These are phyloP conservation scores for Lethenteron camtschaticum DNA, from an alignment of 2,113 vertebrate genomes.

Conservation along the genomic window DNA sequence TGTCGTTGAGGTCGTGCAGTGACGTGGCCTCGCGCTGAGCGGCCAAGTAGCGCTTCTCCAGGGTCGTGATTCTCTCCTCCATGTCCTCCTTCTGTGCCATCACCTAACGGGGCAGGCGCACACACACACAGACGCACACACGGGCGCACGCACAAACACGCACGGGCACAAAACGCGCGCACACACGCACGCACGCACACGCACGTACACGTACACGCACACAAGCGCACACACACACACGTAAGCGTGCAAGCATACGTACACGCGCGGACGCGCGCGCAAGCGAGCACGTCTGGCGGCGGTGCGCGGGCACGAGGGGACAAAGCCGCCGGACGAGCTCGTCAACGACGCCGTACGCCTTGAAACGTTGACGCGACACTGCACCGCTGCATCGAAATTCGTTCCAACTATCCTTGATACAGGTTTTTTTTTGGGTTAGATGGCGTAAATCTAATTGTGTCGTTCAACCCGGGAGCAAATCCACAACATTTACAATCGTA, in stretches of 20 bases:
- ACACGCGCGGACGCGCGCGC: not conserved
- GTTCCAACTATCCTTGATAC: not conserved
- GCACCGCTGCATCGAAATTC: not conserved
- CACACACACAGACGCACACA: conserved; percentile 1
- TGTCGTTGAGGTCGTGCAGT: conserved; percentile 88
- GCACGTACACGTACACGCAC: not conserved
- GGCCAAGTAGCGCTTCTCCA: conserved; percentile 91
- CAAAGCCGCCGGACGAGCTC: not conserved
- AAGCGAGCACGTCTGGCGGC: not conserved
- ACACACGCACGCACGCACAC: not conserved
- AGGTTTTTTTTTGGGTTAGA: not conserved
- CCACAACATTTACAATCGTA: too few relatives aligned
- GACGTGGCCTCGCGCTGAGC: conserved; percentile 89
- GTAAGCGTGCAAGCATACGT: not conserved
- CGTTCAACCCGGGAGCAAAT: too few relatives aligned
- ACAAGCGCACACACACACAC: not conserved
- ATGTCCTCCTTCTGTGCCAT: conserved; percentile 95
- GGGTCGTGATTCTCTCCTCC: conserved; percentile 94
- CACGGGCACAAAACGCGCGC: not conserved
- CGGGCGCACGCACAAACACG: not conserved
- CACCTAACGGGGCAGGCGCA: conserved; percentile 24
- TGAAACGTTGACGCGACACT: too few relatives aligned
- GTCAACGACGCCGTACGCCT: too few relatives aligned
- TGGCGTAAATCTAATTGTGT: too few relatives aligned
- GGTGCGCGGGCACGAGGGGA: not conserved